phyloP scores from a whole-genome alignment of 1,140 invertebrate species.

The Hydropsyche tenuis region DNA sequence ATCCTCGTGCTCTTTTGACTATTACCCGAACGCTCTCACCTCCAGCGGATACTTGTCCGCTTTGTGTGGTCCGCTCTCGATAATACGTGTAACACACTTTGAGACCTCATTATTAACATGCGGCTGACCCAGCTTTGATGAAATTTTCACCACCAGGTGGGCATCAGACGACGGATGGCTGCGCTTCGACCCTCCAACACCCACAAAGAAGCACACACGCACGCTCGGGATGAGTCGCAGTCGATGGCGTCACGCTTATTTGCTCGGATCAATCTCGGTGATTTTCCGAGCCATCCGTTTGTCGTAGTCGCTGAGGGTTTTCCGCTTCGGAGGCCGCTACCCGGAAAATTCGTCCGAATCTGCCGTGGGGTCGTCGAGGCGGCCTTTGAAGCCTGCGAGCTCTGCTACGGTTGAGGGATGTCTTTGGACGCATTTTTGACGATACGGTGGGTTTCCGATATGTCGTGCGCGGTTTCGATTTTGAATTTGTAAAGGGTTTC shows the following conservation, averaged over 20 bases:
- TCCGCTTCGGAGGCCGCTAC: no score
- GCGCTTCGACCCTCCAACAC: conserved; percentile 15
- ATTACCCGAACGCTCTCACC: conserved; percentile 41
- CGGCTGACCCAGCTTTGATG: conserved; percentile 46
- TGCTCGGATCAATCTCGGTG: conserved; percentile 25
- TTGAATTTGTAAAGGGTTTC: no score
- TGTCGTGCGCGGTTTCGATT: no score
- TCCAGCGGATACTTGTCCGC: background rate
- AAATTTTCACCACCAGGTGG: conserved; percentile 46
- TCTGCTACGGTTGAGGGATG: no score
- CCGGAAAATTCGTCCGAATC: background rate
- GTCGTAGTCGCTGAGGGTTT: no score
- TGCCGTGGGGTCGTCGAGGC: no score
- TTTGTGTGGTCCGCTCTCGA: conserved; percentile 34
- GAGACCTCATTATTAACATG: conserved; percentile 47
- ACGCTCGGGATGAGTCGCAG: no score
- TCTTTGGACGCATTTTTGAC: no score
- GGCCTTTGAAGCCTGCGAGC: no score
- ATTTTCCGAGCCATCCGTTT: no score
- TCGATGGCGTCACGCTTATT: conserved; percentile 29
- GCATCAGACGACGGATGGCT: conserved; percentile 33
- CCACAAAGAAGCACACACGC: background rate
- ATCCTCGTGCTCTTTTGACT: conserved; percentile 39
- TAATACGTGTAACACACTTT: conserved; percentile 28
- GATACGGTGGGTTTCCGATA: no score